Base-by-base conservation (phyloP, 1,140 invertebrate species). In the Lethrus apterus region DNA sequence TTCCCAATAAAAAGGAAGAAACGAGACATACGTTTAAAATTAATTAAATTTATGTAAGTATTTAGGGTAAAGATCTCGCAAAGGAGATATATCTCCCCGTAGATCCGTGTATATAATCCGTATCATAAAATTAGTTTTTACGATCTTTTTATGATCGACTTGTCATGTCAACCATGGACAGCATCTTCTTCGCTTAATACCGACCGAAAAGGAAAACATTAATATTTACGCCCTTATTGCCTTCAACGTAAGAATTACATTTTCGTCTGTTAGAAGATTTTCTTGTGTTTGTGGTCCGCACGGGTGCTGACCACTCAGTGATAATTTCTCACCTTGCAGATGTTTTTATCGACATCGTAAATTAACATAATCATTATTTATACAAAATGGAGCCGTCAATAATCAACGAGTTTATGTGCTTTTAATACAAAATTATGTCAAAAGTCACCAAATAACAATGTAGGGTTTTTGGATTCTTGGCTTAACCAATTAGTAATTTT, bases 91-190 rank as follows among this genome's bases (percentile, higher is more conserved):
- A 38, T 38, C 35, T 38, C 35, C 35, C 35, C 24, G 20, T 21
- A 21, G 35, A 38, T 21, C 24, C 35, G 18, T 38, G 35, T 38
- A 38, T 19, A 38, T 38, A 38, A 38, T 38, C 35, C 35, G 13
- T 21, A 50, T 50, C 54, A 51, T 58, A 58, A 58, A 58, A 58
- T 58, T 56, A 58, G 44, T 56, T 56, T 58, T 58, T 58, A 58
- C 51, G 56, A 54, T 38, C 46, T 36, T 58, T 58, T 58, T 58
- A 58, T 58, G 56, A 56, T 53, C 56, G 51, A 56, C 56, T 56
- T 58, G 56, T 58, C 56, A 58, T 56, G 56, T 58, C 43, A 50
- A 38, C 48, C 43, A 35, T 50, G 50, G 44, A 46, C 50, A 47
- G 45, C 50, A 46, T 46, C 50, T 51, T 46, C 44, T 49, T 38